Conservation (phyloP, 30 jellyfish, hydroid and myxozoan species). For the Mastigias papua region DNA sequence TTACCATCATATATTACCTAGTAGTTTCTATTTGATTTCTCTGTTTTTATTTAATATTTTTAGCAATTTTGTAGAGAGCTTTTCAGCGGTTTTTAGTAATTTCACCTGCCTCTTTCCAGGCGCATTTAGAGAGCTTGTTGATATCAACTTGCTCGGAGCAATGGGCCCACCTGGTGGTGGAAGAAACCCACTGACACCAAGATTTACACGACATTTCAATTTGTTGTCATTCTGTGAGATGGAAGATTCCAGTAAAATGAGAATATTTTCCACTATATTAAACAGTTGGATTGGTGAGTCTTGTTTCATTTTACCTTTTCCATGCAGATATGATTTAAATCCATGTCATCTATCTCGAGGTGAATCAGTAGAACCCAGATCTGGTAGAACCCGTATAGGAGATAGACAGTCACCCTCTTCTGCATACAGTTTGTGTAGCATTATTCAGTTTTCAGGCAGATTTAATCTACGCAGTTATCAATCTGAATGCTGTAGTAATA, state of each 20-base stretch:
- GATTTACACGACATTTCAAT: conserved; percentile 94
- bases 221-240: conserved; percentile 92
- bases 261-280: conserved; percentile 90
- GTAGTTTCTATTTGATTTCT: too few relatives aligned
- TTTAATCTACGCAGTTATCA: too few relatives aligned
- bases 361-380: background rate
- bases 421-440: too few relatives aligned
- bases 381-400: too few relatives aligned
- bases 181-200: conserved; percentile 85
- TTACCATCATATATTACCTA: too few relatives aligned
- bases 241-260: conserved; percentile 93
- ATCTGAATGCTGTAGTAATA: too few relatives aligned
- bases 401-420: too few relatives aligned
- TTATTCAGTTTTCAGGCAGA: too few relatives aligned
- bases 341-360: background rate
- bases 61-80: too few relatives aligned
- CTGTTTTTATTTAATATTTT: too few relatives aligned
- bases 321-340: too few relatives aligned
- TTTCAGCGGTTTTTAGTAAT: background rate
- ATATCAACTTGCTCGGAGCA: conserved; percentile 90
- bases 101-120: conserved; percentile 48
- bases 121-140: conserved; percentile 95
- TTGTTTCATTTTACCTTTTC: too few relatives aligned
- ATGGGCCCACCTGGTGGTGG: conserved; percentile 99
- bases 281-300: conserved; percentile 95